Evolutionary conservation across 2,113 vertebrate genomes (phyloP).

Genomic region (Laticauda colubrina): DNA sequence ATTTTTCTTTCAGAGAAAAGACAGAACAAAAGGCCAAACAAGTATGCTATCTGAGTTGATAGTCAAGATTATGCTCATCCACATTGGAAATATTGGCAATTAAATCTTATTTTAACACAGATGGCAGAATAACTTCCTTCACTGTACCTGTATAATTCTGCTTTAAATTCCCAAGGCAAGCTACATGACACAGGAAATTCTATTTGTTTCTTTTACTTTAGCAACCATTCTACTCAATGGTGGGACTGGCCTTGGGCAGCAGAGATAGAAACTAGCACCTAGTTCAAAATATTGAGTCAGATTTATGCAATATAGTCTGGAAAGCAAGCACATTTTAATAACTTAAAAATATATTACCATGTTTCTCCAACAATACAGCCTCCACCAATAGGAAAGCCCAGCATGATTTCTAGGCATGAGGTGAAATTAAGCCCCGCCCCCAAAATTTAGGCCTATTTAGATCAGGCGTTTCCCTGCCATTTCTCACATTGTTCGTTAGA

Average conservation of each 20-base stretch:
- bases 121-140: neutral
- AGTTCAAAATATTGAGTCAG: neutral
- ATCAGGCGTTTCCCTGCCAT: too few species aligned
- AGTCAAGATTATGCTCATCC: neutral
- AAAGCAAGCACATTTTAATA: neutral
- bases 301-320: neutral
- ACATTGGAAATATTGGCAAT: neutral
- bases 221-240: neutral
- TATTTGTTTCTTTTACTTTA: neutral
- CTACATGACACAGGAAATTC: neutral
- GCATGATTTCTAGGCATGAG: too few species aligned
- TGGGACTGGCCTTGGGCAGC: neutral
- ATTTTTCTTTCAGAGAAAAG: neutral
- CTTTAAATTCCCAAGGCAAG: neutral
- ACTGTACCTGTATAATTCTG: neutral
- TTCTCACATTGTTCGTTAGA: too few species aligned
- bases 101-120: neutral
- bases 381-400: too few species aligned
- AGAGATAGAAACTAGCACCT: neutral
- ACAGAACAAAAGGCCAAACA: neutral
- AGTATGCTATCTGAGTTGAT: neutral
- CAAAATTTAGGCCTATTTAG: too few species aligned
- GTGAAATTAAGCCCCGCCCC: too few species aligned
- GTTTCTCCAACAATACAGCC: too few species aligned
- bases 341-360: neutral